These are phyloP conservation scores for Phragmatobia fuliginosa DNA, from an alignment of 2,888 invertebrate genomes.

Conservation along the genomic window DNA sequence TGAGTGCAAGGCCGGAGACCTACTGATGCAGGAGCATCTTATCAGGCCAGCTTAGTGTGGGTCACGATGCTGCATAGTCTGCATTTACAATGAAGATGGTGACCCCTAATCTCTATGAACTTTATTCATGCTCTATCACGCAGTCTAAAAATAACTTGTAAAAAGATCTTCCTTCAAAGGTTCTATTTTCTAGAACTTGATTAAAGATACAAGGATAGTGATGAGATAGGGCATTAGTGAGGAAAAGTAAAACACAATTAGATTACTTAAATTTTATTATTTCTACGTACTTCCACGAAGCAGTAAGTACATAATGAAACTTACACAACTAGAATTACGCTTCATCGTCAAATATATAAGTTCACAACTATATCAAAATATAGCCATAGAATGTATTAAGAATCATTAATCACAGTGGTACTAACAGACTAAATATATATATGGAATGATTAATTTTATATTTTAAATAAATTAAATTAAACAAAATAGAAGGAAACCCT, in stretches of 20 bases:
- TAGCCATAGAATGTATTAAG: slow-evolving; percentile 60
- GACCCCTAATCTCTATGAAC: no score
- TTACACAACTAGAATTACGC: slow-evolving; percentile 74
- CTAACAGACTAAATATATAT: slow-evolving; percentile 71
- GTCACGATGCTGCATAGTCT: no score
- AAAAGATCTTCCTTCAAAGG: no score
- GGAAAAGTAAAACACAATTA: slow-evolving; percentile 32
- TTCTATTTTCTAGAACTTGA: no score
- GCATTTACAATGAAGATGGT: no score
- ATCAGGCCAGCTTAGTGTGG: no score
- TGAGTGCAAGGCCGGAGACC: no score
- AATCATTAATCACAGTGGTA: slow-evolving; percentile 81
- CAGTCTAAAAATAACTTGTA: no score
- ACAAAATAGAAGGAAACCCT: slow-evolving; percentile 53
- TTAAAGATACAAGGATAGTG: not conserved
- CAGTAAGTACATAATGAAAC: slow-evolving; percentile 70
- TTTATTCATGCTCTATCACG: no score
- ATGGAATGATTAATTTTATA: slow-evolving; percentile 76
- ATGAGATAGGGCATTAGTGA: not conserved
- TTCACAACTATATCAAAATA: slow-evolving; percentile 72
- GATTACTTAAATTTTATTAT: slow-evolving; percentile 63
- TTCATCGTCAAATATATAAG: slow-evolving; percentile 57
- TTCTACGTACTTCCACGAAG: slow-evolving; percentile 81
- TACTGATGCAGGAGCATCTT: no score
- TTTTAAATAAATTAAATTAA: slow-evolving; percentile 61